Base-by-base conservation (phyloP, 2,113 vertebrate species). In the Heterochromis multidens region DNA sequence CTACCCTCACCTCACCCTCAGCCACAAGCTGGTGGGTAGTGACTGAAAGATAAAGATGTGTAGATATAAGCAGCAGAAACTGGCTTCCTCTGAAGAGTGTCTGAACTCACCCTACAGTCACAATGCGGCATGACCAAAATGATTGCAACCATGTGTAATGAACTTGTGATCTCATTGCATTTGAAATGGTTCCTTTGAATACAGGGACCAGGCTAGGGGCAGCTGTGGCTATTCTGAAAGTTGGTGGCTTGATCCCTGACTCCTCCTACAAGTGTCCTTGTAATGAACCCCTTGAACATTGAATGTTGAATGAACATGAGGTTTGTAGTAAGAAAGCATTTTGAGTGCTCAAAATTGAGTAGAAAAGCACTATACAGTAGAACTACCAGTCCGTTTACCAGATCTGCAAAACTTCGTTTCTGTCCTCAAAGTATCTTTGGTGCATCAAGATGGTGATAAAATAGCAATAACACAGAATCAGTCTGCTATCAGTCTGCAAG, bases 371-470 rank as follows among this genome's bases (percentile, higher is more conserved):
- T 31, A 2, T 7, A 17, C 5, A n/a, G n/a, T n/a, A n/a, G n/a
- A 7, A 5, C 16, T 33, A 63, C 5, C 31, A 2, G 5, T 63
- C 31, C 61, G 35, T 2, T 35, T n/a, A 62, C 0, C 5, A 37
- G 29, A 1, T 21, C 6, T 1, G 1, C n/a, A 65, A 37, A 65
- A 5, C 12, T 0, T 63, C n/a, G 61, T 0, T 63, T 63, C 8
- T 21, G 2, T 65, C 21, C 12, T 37, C 21, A 65, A 63, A 65
- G 62, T 0, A 6, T n/a, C 21, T 6, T 23, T 23, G 11, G 21
- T n/a, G 10, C 11, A 23, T 37, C 33, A 0, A 63, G 11, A 23
- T 40, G 33, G 2, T 14, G 21, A 63, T 63, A 13, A 37, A 63
- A 63, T 0, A 0, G 1, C 35, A 37, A 35, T 13, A 2, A 3